A percentile compares a stretch with the other conserved stretches of the same genome.
These are phyloP conservation scores for Alexandromys fortis DNA, from an alignment of 2,113 vertebrate genomes.

Conservation along the genomic window DNA sequence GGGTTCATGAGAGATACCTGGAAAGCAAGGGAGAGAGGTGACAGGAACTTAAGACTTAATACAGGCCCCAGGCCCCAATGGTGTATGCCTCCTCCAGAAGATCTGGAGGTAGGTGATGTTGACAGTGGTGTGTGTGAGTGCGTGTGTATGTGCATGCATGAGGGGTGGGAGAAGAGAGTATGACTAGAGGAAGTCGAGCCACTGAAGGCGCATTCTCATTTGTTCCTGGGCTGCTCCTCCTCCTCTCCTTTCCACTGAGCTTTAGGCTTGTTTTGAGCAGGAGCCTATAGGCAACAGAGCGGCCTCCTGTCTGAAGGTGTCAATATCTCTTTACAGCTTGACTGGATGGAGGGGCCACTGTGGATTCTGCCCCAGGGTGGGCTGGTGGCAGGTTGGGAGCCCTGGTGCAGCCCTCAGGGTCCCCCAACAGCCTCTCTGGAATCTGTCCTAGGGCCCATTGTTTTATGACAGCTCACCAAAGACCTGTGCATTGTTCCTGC, in stretches of 20 bases:
- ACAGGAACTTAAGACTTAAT: background rate
- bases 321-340: background rate
- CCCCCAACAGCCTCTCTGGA: background rate
- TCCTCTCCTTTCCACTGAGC: background rate
- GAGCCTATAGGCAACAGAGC: background rate
- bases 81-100: background rate
- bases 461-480: background rate
- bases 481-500: background rate
- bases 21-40: background rate
- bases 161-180: background rate
- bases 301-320: background rate
- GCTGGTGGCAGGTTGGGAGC: background rate
- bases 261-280: background rate
- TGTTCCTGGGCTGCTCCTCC: accelerated
- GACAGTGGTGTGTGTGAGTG: background rate
- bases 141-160: background rate
- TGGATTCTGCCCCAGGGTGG: background rate
- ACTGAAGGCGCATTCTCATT: background rate
- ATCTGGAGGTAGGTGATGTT: background rate
- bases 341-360: no score
- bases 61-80: background rate
- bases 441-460: background rate
- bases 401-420: background rate
- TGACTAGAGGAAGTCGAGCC: background rate
- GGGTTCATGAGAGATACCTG: background rate